Evolutionary conservation across 2,797 vertebrate genomes (phyloP).

Genomic region (Chloroceryle amazona): DNA sequence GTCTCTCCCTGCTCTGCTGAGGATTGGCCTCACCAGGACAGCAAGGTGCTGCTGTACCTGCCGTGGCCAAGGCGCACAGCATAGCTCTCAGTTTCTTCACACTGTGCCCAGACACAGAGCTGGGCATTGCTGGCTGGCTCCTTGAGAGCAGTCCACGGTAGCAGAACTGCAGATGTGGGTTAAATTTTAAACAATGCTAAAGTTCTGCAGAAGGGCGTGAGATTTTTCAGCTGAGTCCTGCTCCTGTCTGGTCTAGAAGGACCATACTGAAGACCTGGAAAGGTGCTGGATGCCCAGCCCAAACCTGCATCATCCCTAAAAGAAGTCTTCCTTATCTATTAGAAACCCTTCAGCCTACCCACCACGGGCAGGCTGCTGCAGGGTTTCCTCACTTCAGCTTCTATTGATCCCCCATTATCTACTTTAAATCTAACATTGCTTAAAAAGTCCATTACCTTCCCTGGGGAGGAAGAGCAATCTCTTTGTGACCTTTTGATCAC

Average conservation of each 20-base stretch:
- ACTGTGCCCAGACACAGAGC: fast-evolving
- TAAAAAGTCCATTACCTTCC: neutral
- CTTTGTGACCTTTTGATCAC: neutral
- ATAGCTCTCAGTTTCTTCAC: neutral
- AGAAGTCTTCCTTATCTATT: neutral
- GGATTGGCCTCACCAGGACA: neutral
- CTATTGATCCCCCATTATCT: neutral
- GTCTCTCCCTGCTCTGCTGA: neutral
- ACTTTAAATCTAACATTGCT: neutral
- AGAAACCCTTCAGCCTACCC: neutral
- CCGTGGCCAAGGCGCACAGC: fast-evolving
- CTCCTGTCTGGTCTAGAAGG: neutral
- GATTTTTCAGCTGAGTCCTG: neutral
- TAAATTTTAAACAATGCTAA: neutral
- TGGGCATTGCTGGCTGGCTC: neutral
- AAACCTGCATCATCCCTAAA: neutral
- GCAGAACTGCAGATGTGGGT: neutral
- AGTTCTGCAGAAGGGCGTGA: neutral
- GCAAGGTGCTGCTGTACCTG: neutral
- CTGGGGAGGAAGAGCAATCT: neutral
- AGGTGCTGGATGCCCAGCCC: neutral
- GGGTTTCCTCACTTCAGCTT: neutral
- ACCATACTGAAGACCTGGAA: neutral
- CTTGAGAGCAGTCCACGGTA: fast-evolving
- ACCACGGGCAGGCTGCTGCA: neutral